phyloP scores from a whole-genome alignment of 2,113 vertebrate genomes.

The Daubentonia madagascariensis region DNA sequence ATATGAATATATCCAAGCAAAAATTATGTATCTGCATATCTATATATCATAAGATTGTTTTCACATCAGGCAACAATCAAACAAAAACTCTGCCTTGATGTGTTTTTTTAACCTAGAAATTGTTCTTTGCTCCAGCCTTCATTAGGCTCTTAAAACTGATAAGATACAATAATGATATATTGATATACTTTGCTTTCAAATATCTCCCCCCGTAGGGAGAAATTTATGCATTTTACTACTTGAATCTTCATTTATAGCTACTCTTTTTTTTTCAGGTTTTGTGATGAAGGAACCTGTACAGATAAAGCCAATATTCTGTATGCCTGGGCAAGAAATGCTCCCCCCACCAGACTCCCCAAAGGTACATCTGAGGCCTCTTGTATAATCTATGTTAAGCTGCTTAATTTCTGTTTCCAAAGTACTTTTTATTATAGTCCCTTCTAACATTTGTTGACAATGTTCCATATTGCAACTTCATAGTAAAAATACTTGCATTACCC shows the following conservation, averaged over 20 bases:
- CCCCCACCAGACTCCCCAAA: slow-evolving; percentile 93
- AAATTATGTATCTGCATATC: not conserved
- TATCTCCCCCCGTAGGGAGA: not conserved
- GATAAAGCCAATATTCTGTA: slow-evolving; percentile 95
- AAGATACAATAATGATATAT: not conserved
- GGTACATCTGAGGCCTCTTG: slow-evolving; percentile 79
- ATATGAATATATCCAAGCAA: not conserved
- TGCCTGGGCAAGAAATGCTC: slow-evolving; percentile 97
- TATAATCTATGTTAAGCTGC: not conserved
- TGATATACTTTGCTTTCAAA: not conserved
- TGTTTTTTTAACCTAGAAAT: not conserved
- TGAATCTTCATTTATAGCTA: not conserved
- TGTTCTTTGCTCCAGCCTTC: not conserved
- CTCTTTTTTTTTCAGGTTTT: slow-evolving; percentile 88
- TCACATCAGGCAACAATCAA: not conserved
- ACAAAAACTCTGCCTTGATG: not conserved
- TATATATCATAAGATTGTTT: not conserved
- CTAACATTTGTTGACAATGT: not conserved
- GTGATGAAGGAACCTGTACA: slow-evolving; percentile 93
- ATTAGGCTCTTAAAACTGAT: not conserved
- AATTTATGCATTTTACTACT: not conserved
- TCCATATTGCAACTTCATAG: not conserved
- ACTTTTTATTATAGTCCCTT: not conserved
- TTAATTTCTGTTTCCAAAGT: not conserved
- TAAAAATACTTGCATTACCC: not conserved